phyloP scores from a whole-genome alignment of 1,140 invertebrate genomes.

The Anthonomus grandis region DNA sequence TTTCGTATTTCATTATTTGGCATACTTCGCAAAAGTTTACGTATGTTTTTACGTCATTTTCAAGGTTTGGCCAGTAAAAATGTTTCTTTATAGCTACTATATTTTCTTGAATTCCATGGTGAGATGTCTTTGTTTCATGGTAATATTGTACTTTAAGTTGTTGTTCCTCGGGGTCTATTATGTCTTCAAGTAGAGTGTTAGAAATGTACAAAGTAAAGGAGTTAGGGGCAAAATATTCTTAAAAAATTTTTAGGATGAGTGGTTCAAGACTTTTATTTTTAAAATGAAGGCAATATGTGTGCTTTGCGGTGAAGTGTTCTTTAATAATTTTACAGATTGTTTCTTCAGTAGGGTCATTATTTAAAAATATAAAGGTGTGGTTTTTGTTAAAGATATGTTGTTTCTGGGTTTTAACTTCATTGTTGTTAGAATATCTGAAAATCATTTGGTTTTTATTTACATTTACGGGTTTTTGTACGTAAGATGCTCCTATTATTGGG shows the following conservation, averaged over 20 bases:
- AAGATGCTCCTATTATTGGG: background rate
- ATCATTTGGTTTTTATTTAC: background rate
- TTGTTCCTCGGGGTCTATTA: too few species aligned
- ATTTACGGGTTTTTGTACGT: background rate
- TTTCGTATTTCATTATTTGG: slow-evolving; percentile 5
- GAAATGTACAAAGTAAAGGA: too few species aligned
- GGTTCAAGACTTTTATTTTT: slow-evolving; percentile 5
- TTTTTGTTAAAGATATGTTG: slow-evolving; percentile 1
- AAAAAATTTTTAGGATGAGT: slow-evolving; percentile 1
- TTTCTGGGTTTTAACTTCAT: slow-evolving; percentile 5
- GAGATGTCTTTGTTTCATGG: too few species aligned
- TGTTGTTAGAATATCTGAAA: too few species aligned
- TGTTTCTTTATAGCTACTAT: too few species aligned
- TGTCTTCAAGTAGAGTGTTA: too few species aligned
- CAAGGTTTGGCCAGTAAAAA: too few species aligned
- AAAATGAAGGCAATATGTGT: slow-evolving; percentile 11
- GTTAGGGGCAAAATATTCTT: too few species aligned
- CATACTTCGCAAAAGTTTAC: too few species aligned
- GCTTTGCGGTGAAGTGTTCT: slow-evolving; percentile 2
- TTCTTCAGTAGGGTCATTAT: background rate
- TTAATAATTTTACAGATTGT: background rate
- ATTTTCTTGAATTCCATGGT: too few species aligned
- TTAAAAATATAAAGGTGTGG: slow-evolving; percentile 1
- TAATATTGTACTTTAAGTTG: too few species aligned
- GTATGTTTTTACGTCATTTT: too few species aligned